phyloP scores from a whole-genome alignment of 1,140 invertebrate genomes.

The Melitaea cinxia region DNA sequence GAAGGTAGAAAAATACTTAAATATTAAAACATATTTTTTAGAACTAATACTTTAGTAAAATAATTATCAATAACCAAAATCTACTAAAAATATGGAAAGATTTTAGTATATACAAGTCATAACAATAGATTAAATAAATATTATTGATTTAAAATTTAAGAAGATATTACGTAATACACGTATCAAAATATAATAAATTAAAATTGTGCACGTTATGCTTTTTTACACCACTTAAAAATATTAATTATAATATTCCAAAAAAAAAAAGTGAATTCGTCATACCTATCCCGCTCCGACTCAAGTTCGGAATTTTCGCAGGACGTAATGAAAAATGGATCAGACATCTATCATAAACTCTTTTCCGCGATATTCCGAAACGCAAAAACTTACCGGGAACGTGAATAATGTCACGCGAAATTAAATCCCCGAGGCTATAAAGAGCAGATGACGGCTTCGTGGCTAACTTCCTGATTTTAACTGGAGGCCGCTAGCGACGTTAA shows the following conservation, averaged over 20 bases:
- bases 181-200: too few species aligned
- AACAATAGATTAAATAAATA: too few species aligned
- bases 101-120: too few species aligned
- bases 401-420: conserved; percentile 73
- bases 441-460: conserved; percentile 61
- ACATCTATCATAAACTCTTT: conserved; percentile 70
- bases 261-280: background rate
- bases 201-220: too few species aligned
- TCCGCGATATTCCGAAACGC: conserved; percentile 51
- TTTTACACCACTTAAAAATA: too few species aligned
- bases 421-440: conserved; percentile 66
- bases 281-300: conserved; percentile 4
- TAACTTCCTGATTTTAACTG: conserved; percentile 42
- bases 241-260: background rate
- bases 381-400: conserved; percentile 64
- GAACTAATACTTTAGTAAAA: too few species aligned
- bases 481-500: conserved; percentile 11
- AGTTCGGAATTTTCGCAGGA: conserved; percentile 26
- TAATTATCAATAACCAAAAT: too few species aligned
- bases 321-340: conserved; percentile 69
- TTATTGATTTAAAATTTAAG: too few species aligned
- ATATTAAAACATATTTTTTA: too few species aligned
- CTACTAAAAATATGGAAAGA: too few species aligned
- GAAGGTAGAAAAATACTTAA: too few species aligned
- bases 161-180: too few species aligned